Conservation (phyloP, 2,113 vertebrate species). For the Rana temporaria region DNA sequence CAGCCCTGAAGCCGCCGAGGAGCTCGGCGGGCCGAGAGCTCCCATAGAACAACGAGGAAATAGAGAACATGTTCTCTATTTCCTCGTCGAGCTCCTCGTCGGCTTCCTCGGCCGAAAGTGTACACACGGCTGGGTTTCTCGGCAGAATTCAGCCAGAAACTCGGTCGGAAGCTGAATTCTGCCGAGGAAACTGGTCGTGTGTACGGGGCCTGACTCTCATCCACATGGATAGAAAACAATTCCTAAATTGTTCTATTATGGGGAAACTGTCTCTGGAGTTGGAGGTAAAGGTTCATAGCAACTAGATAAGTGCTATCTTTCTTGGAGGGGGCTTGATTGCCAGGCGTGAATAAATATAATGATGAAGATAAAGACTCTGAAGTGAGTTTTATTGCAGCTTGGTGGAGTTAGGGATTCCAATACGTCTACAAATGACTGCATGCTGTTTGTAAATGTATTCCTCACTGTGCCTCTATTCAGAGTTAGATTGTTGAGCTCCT, state of each 20-base stretch:
- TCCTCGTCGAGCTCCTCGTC: no score
- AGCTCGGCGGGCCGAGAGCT: no score
- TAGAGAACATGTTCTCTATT: no score
- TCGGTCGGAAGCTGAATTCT: no score
- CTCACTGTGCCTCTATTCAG: not conserved
- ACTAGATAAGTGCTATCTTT: not conserved
- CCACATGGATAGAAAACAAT: not conserved
- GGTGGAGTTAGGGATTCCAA: not conserved
- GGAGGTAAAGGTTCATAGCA: slow-evolving; percentile 18
- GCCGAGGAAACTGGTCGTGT: no score
- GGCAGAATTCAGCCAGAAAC: no score
- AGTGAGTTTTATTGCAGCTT: slow-evolving; percentile 23
- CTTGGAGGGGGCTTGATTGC: not conserved
- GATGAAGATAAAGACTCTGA: not conserved
- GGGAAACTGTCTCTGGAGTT: not conserved
- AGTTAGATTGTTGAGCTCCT: not conserved
- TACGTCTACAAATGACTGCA: not conserved
- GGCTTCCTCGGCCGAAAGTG: no score
- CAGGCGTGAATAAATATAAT: not conserved
- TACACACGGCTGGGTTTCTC: no score
- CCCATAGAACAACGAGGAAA: no score
- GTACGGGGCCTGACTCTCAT: no score
- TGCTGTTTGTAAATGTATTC: not conserved
- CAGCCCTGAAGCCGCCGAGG: no score
- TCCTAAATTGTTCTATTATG: not conserved